Percentiles rank a stretch among this genome's conserved stretches.
Conservation (phyloP, 1,140 invertebrate species). For the Copidosoma floridanum region DNA sequence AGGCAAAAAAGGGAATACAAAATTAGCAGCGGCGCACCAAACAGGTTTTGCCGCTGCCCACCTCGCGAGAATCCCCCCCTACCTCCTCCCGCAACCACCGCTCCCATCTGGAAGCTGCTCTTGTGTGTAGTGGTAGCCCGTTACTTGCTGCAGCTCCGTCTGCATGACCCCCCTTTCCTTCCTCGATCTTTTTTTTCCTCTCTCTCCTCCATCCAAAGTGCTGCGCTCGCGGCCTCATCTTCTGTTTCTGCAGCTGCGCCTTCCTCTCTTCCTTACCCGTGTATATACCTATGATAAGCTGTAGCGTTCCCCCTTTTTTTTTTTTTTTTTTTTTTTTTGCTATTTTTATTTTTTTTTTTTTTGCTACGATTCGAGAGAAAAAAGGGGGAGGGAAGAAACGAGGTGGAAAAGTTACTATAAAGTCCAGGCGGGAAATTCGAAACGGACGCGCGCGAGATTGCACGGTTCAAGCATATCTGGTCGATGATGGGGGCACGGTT, state of each 20-base stretch:
- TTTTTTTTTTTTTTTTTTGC: too few relatives aligned
- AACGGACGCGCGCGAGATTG: too few relatives aligned
- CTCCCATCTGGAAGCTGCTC: background rate
- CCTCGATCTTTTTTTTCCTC: background rate
- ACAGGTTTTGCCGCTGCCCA: constrained; percentile 13
- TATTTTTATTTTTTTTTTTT: too few relatives aligned
- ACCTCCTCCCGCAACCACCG: background rate
- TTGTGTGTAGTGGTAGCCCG: too few relatives aligned
- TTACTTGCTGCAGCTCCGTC: too few relatives aligned
- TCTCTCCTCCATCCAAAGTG: background rate
- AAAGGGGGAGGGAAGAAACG: background rate
- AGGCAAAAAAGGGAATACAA: constrained; percentile 24
- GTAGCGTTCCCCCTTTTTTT: background rate
- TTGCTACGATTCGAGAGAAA: too few relatives aligned
- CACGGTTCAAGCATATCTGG: too few relatives aligned
- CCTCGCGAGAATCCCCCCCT: background rate
- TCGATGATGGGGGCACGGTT: too few relatives aligned
- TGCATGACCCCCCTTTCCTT: constrained; percentile 1
- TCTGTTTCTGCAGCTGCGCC: background rate
- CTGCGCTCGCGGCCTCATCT: background rate
- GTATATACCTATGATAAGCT: too few relatives aligned
- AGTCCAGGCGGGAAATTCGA: too few relatives aligned
- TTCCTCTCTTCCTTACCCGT: background rate
- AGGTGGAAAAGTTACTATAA: background rate
- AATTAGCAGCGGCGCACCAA: constrained; percentile 19